Percentiles rank a stretch among this genome's conserved stretches.
Conservation (phyloP, 2,888 invertebrate species). For the Azorinus chamasolen region DNA sequence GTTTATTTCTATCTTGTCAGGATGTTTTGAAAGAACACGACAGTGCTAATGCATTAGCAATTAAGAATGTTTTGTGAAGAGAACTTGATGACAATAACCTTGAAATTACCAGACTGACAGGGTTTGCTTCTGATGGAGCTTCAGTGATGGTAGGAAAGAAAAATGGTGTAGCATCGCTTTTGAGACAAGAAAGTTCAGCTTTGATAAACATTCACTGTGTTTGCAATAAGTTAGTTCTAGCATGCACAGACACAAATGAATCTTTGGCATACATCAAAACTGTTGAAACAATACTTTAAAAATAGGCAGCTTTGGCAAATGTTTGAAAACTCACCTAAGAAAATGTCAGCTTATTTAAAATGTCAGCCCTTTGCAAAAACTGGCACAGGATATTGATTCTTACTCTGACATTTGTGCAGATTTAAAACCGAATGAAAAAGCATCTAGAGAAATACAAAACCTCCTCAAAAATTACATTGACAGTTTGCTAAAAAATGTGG, state of each 20-base stretch:
- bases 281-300: constrained; percentile 37
- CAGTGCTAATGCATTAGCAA: constrained; percentile 27
- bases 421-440: constrained; percentile 17
- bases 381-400: constrained; percentile 27
- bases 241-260: constrained; percentile 36
- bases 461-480: constrained; percentile 17
- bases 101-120: constrained; percentile 9
- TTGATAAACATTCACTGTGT: constrained; percentile 47
- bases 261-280: constrained; percentile 28
- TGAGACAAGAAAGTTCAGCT: constrained; percentile 24
- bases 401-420: constrained; percentile 32
- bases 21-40: background rate
- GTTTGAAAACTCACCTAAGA: constrained; percentile 51
- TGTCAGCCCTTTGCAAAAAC: constrained; percentile 25
- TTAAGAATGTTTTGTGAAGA: constrained; percentile 20
- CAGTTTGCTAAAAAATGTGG: constrained; percentile 20
- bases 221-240: constrained; percentile 41
- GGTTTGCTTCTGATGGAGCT: constrained; percentile 41
- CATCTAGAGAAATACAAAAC: constrained; percentile 10
- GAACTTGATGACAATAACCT: constrained; percentile 6
- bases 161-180: constrained; percentile 32
- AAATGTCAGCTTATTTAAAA: constrained; percentile 40
- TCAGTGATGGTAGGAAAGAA: constrained; percentile 38
- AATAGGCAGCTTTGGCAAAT: constrained; percentile 41
- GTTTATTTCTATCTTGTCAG: too few relatives aligned